Conservation (phyloP, 2,797 vertebrate genomes). For the Sciurus carolinensis region DNA sequence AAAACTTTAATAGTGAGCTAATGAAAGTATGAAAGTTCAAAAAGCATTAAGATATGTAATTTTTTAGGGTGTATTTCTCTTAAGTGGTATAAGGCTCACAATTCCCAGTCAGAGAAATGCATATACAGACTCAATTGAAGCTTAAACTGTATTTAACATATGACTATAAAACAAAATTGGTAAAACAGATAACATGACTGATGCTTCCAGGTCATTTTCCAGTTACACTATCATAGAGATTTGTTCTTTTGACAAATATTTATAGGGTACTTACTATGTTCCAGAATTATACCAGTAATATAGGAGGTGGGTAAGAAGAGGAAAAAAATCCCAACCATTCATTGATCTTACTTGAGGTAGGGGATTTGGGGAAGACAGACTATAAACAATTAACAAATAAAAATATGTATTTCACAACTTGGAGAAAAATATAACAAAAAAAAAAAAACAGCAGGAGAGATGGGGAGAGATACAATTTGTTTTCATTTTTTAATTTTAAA, state of each 20-base stretch:
- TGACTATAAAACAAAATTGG: neutral
- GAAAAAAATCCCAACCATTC: neutral
- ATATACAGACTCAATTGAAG: neutral
- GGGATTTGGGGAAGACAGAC: neutral
- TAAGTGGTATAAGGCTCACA: neutral
- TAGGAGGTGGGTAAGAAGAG: neutral
- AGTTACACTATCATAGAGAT: constrained; percentile 24
- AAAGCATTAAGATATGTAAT: neutral
- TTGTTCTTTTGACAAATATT: constrained; percentile 31
- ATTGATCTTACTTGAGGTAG: neutral
- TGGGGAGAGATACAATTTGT: neutral
- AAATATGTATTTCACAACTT: constrained; percentile 32
- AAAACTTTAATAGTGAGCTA: neutral
- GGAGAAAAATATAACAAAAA: neutral
- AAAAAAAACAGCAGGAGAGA: neutral
- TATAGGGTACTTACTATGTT: neutral
- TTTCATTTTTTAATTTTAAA: neutral
- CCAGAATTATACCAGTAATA: neutral
- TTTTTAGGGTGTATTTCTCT: constrained; percentile 2
- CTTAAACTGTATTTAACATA: constrained; percentile 24
- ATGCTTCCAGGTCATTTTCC: constrained; percentile 35
- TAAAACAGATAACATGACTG: neutral
- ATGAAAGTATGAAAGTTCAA: neutral
- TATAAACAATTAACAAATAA: constrained; percentile 39
- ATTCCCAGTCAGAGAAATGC: neutral